Evolutionary conservation across 2,113 vertebrate species (phyloP).

Genomic region (Reinhardtius hippoglossoides): DNA sequence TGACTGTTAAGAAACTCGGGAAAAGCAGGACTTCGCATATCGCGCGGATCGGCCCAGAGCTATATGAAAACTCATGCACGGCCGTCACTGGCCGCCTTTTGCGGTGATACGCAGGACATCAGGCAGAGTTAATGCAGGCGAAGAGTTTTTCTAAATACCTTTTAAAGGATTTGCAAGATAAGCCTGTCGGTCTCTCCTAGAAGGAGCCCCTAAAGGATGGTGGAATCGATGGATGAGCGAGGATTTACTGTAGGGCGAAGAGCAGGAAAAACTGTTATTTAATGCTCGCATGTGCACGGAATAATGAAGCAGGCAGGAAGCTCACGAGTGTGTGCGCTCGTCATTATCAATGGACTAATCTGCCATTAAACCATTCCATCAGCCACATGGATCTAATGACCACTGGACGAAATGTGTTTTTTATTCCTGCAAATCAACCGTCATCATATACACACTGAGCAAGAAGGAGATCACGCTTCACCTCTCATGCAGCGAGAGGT

Average conservation of each 20-base stretch:
- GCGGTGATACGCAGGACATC: constrained; percentile 39
- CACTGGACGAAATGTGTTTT: constrained; percentile 15
- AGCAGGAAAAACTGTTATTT: constrained; percentile 70
- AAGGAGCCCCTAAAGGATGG: constrained; percentile 71
- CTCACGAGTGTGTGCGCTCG: constrained; percentile 48
- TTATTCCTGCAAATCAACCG: constrained; percentile 28
- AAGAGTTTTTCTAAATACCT: constrained; percentile 74
- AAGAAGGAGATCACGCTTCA: not conserved
- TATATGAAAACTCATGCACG: constrained; percentile 33
- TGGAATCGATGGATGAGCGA: constrained; percentile 77
- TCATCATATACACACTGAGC: constrained; percentile 16
- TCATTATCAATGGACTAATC: constrained; percentile 75
- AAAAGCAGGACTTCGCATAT: constrained; percentile 53
- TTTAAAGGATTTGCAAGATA: constrained; percentile 83
- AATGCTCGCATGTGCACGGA: constrained; percentile 64
- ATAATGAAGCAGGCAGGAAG: constrained; percentile 67
- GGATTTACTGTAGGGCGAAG: constrained; percentile 74
- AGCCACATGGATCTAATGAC: constrained; percentile 47
- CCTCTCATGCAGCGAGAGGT: not conserved
- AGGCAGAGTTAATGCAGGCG: constrained; percentile 70
- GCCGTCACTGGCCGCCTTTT: constrained; percentile 7
- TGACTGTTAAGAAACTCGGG: constrained; percentile 61
- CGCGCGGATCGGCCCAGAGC: constrained; percentile 34
- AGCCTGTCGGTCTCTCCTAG: constrained; percentile 61
- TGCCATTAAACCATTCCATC: constrained; percentile 64